Conservation (phyloP, 2,113 vertebrate genomes). For the Albula goreensis region DNA sequence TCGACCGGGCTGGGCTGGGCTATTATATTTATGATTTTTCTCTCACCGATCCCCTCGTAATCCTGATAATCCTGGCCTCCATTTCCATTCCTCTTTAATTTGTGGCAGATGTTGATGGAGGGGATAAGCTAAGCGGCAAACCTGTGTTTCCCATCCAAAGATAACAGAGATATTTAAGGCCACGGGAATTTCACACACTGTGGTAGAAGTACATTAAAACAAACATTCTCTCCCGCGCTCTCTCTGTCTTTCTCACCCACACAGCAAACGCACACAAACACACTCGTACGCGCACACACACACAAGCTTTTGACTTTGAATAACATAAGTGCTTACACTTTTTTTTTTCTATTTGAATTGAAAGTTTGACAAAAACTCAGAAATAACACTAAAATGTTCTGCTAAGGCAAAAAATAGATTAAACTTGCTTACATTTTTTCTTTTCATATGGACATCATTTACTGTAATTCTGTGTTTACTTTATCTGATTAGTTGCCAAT, state of each 20-base stretch:
- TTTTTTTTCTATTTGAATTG: not conserved
- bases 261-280: conserved; percentile 35
- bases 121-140: conserved; percentile 69
- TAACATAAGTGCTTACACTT: not conserved
- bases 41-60: conserved; percentile 59
- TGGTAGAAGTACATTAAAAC: conserved; percentile 59
- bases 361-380: not conserved
- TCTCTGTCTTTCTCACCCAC: conserved; percentile 26
- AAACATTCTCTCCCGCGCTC: not conserved
- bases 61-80: conserved; percentile 66
- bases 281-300: not conserved
- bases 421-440: not conserved
- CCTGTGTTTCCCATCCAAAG: conserved; percentile 64
- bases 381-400: not conserved
- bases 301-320: not conserved
- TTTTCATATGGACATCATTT: not conserved
- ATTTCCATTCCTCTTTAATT: conserved; percentile 63
- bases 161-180: conserved; percentile 62
- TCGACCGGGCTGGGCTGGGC: no score
- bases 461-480: not conserved
- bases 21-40: conserved; percentile 18
- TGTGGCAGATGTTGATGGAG: conserved; percentile 69
- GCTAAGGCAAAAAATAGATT: not conserved
- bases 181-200: conserved; percentile 57
- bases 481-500: no score